Conservation (phyloP, 2,888 invertebrate species). For the Mystacides longicornis region DNA sequence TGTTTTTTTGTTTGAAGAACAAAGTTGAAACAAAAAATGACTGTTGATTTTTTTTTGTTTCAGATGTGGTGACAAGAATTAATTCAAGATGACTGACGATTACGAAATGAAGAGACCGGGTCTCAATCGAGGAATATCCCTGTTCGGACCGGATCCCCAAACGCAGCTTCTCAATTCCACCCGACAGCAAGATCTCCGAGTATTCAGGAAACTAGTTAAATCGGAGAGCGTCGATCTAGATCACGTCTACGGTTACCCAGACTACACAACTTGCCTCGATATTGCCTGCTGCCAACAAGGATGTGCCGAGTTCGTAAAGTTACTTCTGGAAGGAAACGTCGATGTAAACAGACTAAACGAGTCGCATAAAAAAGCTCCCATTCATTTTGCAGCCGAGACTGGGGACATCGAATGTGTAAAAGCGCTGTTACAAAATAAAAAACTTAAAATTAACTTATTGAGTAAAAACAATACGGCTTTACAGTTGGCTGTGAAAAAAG, state of each 20-base stretch:
- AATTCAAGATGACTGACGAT: conserved; percentile 20
- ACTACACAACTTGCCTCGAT: conserved; percentile 54
- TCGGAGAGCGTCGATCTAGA: conserved; percentile 47
- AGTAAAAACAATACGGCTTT: conserved; percentile 48
- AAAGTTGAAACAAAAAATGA: too few species aligned
- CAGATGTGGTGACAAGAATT: conserved; percentile 10
- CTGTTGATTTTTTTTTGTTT: conserved; percentile 1
- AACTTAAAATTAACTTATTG: conserved; percentile 45
- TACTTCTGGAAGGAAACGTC: conserved; percentile 53
- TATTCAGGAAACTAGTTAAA: conserved; percentile 46
- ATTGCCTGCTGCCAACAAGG: conserved; percentile 48
- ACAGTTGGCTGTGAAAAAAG: conserved; percentile 45
- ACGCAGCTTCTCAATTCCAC: conserved; percentile 46
- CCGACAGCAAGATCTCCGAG: conserved; percentile 43
- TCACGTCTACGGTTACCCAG: conserved; percentile 49
- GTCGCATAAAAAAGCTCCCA: conserved; percentile 51
- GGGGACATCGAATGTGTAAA: conserved; percentile 45
- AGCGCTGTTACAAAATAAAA: conserved; percentile 41
- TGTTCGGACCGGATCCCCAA: conserved; percentile 44
- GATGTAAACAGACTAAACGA: conserved; percentile 53
- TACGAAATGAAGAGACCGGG: conserved; percentile 43
- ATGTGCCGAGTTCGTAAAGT: conserved; percentile 47
- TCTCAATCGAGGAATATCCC: conserved; percentile 39
- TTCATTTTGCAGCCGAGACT: conserved; percentile 57
- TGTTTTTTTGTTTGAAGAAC: too few species aligned